Evolutionary conservation across 1,140 invertebrate species (phyloP).

Genomic region (Drosophila parvula): DNA sequence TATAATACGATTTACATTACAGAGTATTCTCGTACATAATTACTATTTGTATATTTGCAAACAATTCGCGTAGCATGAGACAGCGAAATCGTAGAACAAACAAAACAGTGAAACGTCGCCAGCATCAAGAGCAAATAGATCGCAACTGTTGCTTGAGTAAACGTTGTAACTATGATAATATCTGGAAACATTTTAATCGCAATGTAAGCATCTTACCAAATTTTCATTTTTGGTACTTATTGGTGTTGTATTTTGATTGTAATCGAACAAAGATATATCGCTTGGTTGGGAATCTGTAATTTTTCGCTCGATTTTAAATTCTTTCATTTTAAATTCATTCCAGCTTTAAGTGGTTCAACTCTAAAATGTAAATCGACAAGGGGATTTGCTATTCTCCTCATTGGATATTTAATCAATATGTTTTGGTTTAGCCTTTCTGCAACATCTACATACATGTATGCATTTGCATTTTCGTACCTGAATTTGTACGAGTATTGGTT

Average conservation of each 20-base stretch:
- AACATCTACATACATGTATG: conserved; percentile 21
- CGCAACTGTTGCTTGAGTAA: conserved; percentile 64
- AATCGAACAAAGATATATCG: not conserved
- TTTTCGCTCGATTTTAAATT: too few relatives aligned
- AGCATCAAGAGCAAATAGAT: conserved; percentile 46
- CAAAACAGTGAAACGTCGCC: conserved; percentile 56
- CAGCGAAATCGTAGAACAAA: conserved; percentile 54
- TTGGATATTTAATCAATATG: conserved; percentile 34
- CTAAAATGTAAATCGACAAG: not conserved
- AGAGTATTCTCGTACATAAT: conserved; percentile 18
- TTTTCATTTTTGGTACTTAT: not conserved
- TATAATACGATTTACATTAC: conserved; percentile 62
- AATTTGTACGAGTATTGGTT: conserved; percentile 20
- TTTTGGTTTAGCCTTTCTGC: conserved; percentile 10
- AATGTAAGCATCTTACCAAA: conserved; percentile 49
- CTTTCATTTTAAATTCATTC: too few relatives aligned
- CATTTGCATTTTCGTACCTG: conserved; percentile 45
- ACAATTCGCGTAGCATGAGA: conserved; percentile 64
- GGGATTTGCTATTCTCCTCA: not conserved
- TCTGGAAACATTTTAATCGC: conserved; percentile 68
- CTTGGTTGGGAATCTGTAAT: too few relatives aligned
- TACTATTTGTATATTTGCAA: conserved; percentile 11
- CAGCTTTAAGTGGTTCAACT: too few relatives aligned
- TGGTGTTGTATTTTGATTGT: not conserved
- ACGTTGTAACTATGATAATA: conserved; percentile 71